Evolutionary conservation across 2,113 vertebrate genomes (phyloP).

Genomic region (Scomber scombrus): DNA sequence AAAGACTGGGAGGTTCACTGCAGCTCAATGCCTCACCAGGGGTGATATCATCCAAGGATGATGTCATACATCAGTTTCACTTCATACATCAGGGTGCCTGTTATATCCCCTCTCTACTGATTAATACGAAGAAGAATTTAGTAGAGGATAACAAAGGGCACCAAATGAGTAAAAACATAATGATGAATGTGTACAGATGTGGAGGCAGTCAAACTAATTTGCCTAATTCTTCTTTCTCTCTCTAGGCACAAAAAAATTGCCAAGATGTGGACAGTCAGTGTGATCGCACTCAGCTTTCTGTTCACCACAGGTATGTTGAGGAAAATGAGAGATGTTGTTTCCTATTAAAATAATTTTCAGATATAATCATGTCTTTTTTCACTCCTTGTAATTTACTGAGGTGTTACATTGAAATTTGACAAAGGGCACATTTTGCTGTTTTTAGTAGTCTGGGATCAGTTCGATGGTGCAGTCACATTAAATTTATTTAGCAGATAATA

Average conservation of each 20-base stretch:
- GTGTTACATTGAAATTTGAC: neutral
- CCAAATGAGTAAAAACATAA: neutral
- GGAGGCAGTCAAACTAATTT: neutral
- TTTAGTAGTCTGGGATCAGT: neutral
- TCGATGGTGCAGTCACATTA: neutral
- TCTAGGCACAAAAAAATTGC: constrained; percentile 47
- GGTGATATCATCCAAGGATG: constrained; percentile 17
- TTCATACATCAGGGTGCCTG: neutral
- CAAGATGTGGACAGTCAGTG: constrained; percentile 71
- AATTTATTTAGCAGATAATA: neutral
- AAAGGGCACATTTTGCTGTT: neutral
- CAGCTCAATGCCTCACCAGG: neutral
- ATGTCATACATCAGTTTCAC: constrained; percentile 20
- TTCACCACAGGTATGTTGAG: constrained; percentile 74
- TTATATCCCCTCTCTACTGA: neutral
- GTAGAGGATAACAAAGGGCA: too few relatives aligned
- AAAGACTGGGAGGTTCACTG: neutral
- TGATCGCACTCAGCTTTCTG: constrained; percentile 72
- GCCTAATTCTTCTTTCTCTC: neutral
- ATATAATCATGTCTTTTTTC: neutral
- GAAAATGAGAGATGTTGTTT: neutral
- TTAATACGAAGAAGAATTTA: neutral
- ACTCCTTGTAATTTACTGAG: too few relatives aligned
- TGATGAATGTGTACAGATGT: neutral
- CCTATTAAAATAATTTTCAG: neutral